phyloP scores from a whole-genome alignment of 2,113 vertebrate genomes.

The Rhadina sibilatrix region DNA sequence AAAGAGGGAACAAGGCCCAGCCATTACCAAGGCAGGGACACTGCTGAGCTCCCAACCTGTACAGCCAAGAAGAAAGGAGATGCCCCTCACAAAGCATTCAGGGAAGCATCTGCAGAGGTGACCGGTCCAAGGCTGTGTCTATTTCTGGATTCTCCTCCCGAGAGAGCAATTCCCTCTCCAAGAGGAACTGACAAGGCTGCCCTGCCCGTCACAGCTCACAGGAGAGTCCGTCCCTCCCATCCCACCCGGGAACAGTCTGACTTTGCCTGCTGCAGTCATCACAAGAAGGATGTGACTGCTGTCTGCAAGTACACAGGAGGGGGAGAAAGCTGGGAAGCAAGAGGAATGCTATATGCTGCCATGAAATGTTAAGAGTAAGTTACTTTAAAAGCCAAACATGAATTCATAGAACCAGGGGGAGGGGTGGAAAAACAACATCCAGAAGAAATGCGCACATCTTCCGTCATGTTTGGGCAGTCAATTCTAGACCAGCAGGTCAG shows the following conservation, averaged over 20 bases:
- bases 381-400: neutral
- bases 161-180: neutral
- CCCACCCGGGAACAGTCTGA: neutral
- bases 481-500: neutral
- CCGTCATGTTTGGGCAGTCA: neutral
- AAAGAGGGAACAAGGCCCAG: neutral
- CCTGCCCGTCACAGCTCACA: neutral
- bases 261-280: neutral
- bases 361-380: neutral
- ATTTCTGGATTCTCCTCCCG: neutral
- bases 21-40: neutral
- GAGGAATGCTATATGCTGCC: neutral
- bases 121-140: fast-evolving
- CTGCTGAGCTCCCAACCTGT: neutral
- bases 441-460: neutral
- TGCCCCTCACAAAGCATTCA: neutral
- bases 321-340: neutral
- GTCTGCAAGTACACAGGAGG: neutral
- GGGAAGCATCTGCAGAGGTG: neutral
- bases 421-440: fast-evolving
- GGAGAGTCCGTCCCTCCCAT: neutral
- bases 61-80: neutral
- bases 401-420: neutral
- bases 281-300: neutral
- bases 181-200: neutral